A percentile compares a stretch with the other conserved stretches of the same genome.
phyloP scores from a whole-genome alignment of 2,113 vertebrate genomes.

The Casuarius casuarius region DNA sequence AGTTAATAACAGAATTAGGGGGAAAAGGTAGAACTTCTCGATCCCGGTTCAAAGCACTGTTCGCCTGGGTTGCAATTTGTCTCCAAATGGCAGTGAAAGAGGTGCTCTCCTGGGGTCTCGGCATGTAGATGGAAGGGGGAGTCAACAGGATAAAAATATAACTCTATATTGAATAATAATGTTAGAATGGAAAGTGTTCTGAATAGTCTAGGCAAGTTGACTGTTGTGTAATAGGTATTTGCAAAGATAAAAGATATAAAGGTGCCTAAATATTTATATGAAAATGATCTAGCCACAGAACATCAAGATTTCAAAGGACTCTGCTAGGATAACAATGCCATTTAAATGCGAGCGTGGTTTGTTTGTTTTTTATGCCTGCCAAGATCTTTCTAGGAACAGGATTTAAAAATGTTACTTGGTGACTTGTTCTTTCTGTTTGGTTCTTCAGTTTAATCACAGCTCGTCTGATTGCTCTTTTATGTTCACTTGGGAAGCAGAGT shows the following conservation, averaged over 20 bases:
- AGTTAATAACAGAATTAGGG: background rate
- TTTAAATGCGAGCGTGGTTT: background rate
- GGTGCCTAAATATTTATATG: accelerated
- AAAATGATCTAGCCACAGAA: background rate
- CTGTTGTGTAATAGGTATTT: background rate
- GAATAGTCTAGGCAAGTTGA: background rate
- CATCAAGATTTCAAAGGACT: background rate
- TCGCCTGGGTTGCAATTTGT: accelerated
- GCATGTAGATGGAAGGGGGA: accelerated
- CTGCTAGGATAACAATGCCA: background rate
- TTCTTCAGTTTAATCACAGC: conserved; percentile 21
- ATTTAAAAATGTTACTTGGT: conserved; percentile 28
- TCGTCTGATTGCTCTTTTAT: conserved; percentile 44
- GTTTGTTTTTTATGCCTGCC: conserved; percentile 43
- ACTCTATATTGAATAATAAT: background rate
- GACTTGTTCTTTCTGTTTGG: conserved; percentile 39
- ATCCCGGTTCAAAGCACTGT: background rate
- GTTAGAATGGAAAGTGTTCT: background rate
- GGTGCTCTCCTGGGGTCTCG: background rate
- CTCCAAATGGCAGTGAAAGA: accelerated
- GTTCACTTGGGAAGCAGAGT: background rate
- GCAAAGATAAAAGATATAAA: background rate
- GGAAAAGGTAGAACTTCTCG: background rate
- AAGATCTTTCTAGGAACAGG: conserved; percentile 64
- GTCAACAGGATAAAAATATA: background rate